Base-by-base conservation (phyloP, 2,113 vertebrate genomes). In the Cyanoramphus novaezelandiae region DNA sequence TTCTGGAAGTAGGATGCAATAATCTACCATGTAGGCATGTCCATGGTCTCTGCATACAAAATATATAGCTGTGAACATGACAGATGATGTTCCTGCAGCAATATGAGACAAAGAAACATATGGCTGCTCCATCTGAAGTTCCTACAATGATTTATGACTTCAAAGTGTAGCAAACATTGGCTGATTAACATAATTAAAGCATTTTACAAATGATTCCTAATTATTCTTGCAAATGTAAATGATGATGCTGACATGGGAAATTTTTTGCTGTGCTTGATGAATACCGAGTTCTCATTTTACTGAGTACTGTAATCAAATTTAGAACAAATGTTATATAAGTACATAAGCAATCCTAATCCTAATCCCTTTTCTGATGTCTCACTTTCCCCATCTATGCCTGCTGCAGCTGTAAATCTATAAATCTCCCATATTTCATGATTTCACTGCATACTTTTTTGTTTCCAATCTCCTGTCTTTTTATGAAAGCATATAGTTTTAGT, bases 231-330 rank as follows among this genome's bases (percentile, higher is more conserved):
- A 63, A 82, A 72, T 84, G 49, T 79, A 93, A 94, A 77, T 87
- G 52, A 68, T 88, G 79, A 31, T 76, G 72, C 62, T 91, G 68
- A 71, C 12, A 68, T 1, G 2, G 68, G 39, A 75, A 69, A 33
- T 44, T 63, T 82, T 79, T 86, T 88, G 50, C 91, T 83, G 20
- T 72, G 67, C 78, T 4, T 46, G 86, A 75, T 65, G 75, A 91
- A 80, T 69, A 88, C 63, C 21, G 60, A 79, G 62, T 79, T 95
- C 95, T 95, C 89, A 85, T 97, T 96, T 86, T 84, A 78, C 94
- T 95, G 94, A 91, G 95, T 69, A 71, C 46, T 92, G 85, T 88
- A 95, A 96, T 83, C 90, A 94, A 94, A 96, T 93, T 91, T 63
- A 96, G 93, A 93, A 55, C 83, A 76, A 94, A 90, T 0, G 37